phyloP scores from a whole-genome alignment of 2,113 vertebrate genomes.

The Melanerpes aurifrons region DNA sequence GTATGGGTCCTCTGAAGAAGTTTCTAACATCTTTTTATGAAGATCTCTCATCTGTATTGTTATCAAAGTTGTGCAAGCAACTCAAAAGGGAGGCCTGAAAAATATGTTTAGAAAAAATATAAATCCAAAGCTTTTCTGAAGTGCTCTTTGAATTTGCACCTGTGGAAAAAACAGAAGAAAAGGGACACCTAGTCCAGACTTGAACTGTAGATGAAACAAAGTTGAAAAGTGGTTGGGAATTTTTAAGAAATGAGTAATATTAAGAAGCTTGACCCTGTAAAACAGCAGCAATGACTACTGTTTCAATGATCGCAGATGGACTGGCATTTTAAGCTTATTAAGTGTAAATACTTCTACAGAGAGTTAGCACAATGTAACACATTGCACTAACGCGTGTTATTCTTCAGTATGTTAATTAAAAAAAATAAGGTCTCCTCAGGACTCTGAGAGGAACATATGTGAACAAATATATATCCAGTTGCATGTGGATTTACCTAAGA shows the following conservation, averaged over 20 bases:
- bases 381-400: neutral
- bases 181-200: neutral
- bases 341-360: neutral
- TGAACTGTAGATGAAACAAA: neutral
- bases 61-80: neutral
- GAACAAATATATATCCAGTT: neutral
- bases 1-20: neutral
- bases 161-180: neutral
- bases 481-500: neutral
- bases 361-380: neutral
- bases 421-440: neutral
- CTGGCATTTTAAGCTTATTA: neutral
- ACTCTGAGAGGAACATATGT: neutral
- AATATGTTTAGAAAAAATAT: neutral
- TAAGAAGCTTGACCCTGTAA: neutral
- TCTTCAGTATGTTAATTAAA: neutral
- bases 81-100: neutral
- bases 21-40: neutral
- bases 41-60: neutral
- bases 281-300: neutral
- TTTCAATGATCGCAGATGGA: neutral
- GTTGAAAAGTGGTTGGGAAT: neutral
- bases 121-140: slow-evolving; percentile 16
- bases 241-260: slow-evolving; percentile 20
- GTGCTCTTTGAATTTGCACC: slow-evolving; percentile 11